Percentiles rank a stretch among this genome's conserved stretches.
These are phyloP conservation scores for Caenorhabditis remanei DNA, from an alignment of 1,140 invertebrate genomes.

Conservation along the genomic window DNA sequence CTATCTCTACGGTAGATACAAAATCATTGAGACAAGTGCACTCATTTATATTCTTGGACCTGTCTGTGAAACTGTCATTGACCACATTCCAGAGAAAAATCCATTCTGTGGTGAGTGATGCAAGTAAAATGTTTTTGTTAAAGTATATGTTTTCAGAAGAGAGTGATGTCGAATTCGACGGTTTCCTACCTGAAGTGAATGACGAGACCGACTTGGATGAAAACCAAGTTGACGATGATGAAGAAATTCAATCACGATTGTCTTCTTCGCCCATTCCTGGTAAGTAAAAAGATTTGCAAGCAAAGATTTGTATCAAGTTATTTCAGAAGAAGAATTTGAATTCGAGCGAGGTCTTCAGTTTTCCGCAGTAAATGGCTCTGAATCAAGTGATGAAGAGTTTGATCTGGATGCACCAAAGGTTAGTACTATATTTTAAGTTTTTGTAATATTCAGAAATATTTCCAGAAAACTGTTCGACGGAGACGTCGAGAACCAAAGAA, in stretches of 20 bases:
- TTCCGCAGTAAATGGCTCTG: slow-evolving; percentile 63
- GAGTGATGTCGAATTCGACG: slow-evolving; percentile 66
- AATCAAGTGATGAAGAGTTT: slow-evolving; percentile 68
- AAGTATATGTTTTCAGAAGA: slow-evolving; percentile 59
- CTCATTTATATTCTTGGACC: slow-evolving; percentile 73
- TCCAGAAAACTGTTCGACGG: neutral
- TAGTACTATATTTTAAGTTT: neutral
- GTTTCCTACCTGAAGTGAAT: slow-evolving; percentile 64
- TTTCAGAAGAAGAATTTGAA: slow-evolving; percentile 66
- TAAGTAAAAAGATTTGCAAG: slow-evolving; percentile 20
- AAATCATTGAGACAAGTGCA: slow-evolving; percentile 70
- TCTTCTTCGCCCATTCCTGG: slow-evolving; percentile 48
- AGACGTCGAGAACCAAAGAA: neutral
- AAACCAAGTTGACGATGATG: slow-evolving; percentile 35
- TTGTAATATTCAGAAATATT: neutral
- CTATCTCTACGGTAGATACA: slow-evolving; percentile 69
- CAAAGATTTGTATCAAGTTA: neutral
- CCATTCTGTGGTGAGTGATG: slow-evolving; percentile 70
- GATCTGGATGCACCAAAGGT: slow-evolving; percentile 58
- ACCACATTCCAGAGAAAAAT: slow-evolving; percentile 71
- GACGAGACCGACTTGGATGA: slow-evolving; percentile 59
- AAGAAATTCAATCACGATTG: neutral
- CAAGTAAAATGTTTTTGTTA: neutral
- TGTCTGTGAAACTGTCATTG: slow-evolving; percentile 68
- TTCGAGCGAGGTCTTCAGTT: slow-evolving; percentile 64